These are phyloP conservation scores for Baccha elongata DNA, from an alignment of 2,888 invertebrate species.

Conservation along the genomic window DNA sequence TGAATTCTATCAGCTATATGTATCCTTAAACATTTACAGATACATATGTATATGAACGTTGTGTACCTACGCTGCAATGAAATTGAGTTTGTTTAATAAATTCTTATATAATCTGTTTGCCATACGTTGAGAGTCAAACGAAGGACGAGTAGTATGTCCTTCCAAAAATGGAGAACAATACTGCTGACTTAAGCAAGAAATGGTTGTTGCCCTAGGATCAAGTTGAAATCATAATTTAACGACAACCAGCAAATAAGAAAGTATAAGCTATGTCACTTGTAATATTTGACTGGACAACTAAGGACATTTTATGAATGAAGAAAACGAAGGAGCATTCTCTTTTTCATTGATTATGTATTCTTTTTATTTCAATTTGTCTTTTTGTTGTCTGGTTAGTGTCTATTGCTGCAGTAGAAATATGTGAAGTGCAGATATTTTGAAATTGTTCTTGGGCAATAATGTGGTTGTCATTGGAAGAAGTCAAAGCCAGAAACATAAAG, in stretches of 20 bases:
- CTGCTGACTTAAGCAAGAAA: constrained; percentile 36
- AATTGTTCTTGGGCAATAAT: constrained; percentile 38
- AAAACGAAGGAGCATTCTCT: neutral
- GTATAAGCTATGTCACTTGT: constrained; percentile 3
- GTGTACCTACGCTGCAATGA: constrained; percentile 26
- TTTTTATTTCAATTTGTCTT: neutral
- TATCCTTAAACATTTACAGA: neutral
- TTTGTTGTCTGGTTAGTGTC: constrained; percentile 31
- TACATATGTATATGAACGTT: neutral
- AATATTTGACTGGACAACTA: neutral
- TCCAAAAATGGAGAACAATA: neutral
- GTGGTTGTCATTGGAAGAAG: constrained; percentile 25
- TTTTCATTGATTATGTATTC: constrained; percentile 56
- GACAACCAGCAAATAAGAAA: constrained; percentile 39
- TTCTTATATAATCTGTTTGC: constrained; percentile 63
- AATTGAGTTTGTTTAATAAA: constrained; percentile 64
- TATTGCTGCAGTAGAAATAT: constrained; percentile 45
- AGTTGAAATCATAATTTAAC: constrained; percentile 65
- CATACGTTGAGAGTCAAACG: constrained; percentile 11
- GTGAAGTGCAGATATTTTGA: constrained; percentile 29
- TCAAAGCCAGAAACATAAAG: neutral
- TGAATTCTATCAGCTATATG: constrained; percentile 1
- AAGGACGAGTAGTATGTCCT: constrained; percentile 33
- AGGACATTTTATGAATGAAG: neutral
- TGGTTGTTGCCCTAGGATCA: constrained; percentile 56